Base-by-base conservation (phyloP, 2,797 vertebrate genomes). In the Urosaurus nigricauda region DNA sequence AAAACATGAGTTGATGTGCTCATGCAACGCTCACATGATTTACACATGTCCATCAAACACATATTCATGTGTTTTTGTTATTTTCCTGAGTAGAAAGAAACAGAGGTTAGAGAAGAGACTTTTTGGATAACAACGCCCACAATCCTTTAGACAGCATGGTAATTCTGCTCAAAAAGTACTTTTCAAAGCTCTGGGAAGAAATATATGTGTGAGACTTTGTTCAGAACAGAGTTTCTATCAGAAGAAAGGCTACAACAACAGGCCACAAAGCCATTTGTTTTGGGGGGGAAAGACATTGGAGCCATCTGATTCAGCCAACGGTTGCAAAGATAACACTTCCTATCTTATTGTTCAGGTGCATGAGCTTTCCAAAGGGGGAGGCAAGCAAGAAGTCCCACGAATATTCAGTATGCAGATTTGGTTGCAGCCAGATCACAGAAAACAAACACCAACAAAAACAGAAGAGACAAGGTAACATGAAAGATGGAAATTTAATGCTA, bases 401-500 rank as follows among this genome's bases (percentile, higher is more conserved):
- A 89, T 51, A 58, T 90, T 91, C 88, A 83, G 56, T 90, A 93
- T 86, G 88, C 40, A 87, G 60, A 78, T 83, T 89, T 91, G 82
- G 83, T 14, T 93, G 87, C 93, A 16, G 24, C 40, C 78, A 47
- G 79, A 40, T 89, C 80, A 58, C 85, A 29, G 43, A 68, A 29
- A 63, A 83, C 87, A 88, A 93, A 84, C 79, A 91, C 60, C 84
- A 94, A 95, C 80, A 95, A 95, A 94, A 89, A 88, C 68, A 90
- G 83, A 93, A 95, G 26, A 70, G 93, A 93, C 92, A 94, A 89
- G 29, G 83, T 92, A 94, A 95, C 80, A 89, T 87, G 85, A 94
- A 95, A 93, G 88, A 94, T 94, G 88, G 75, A 93, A 92, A 92
- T 92, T 86, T 92, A 94, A 91, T 95, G 94, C 91, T 91, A 93